Base-by-base conservation (phyloP, 2,113 vertebrate species). In the Neotragus pygmaeus region DNA sequence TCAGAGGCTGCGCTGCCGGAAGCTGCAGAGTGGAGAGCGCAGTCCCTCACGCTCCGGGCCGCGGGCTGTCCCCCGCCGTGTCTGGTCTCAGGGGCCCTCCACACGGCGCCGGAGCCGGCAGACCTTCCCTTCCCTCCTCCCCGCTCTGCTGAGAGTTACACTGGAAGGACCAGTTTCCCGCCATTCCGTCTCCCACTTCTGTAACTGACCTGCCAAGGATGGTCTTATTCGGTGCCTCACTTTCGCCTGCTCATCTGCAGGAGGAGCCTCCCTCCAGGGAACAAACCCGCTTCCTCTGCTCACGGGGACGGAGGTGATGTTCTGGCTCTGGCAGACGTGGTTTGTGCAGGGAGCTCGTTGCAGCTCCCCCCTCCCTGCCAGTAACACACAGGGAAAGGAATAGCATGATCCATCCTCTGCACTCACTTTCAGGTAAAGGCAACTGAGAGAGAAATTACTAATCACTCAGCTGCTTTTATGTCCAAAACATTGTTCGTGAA, bases 251-350 rank as follows among this genome's bases (percentile, higher is more conserved):
- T 7, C 30, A 14, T 13, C 33, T 15, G 49, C 33, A 53, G 33
- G 33, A 53, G 49, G 49, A 4, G 33, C 5, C 49, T 53, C 21
- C 78, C 33, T 13, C 47, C 47, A 14, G 78, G 78, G 4, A 4
- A 2, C 49, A 14, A 14, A 53, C 33, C 19, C 19, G 0, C 11
- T 25, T 51, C 13, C 14, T n/a, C 78, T 36, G 49, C 49, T 15
- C 49, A 23, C 3, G 0, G 10, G 33, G 33, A n/a, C 2, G 2
- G 11, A 14, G 78, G 19, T 4, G 21, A 21, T 2, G 1, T 13
- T 7, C 47, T 0, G 10, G 77, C 28, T n/a, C 77, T 6, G 1
- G 77, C 1, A 0, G 2, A 13, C 5, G 1, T n/a, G 16, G 47
- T 21, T 80, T 21, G 10, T 12, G 17, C 77, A 19, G 47, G 77